Base-by-base conservation (phyloP, 1,140 invertebrate genomes). In the Drosophila ironensis region DNA sequence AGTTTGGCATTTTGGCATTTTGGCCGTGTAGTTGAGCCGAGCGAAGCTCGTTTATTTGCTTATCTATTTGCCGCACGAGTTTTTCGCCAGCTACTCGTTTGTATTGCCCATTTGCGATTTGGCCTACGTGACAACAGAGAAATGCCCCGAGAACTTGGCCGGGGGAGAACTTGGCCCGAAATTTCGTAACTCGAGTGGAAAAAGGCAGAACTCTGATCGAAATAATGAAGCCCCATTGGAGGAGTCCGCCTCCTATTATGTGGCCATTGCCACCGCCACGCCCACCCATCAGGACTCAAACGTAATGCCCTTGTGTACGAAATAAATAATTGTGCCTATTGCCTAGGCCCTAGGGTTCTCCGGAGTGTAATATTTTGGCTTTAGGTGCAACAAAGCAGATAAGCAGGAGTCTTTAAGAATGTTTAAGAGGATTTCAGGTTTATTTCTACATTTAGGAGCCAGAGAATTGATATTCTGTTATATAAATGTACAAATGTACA, bases 91-190 rank as follows among this genome's bases (percentile, higher is more conserved):
- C 27, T 46, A n/a, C 35, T 20, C 14, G 35, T 38, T 51, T n/a
- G 7, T 17, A 24, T 45, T 40, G 47, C 30, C 50, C 33, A 35
- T 54, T 56, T 81, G 42, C n/a, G 33, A 37, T 37, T 37, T 37
- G 73, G 78, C 76, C 47, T 87, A 86, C 80, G 80, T 86, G 80
- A 86, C 80, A 68, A 14, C 33, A 35, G 40, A 48, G 37, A 72
- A 72, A 61, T 44, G 69, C 20, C 5, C 1, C 17, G 16, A 16
- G 33, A 44, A 14, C 12, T 44, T 27, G 16, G 46, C 59, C 45
- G 22, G 59, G 20, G 46, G 46, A 66, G 61, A 52, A 66, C n/a
- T n/a, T n/a, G n/a, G n/a, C n/a, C n/a, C 66, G 25, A 35, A 28
- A 27, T 66, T 51, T 45, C 44, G 27, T 69, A 69, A 68, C 50